Evolutionary conservation across 2,888 invertebrate species (phyloP).

Genomic region (Harpagoxenus sublaevis): DNA sequence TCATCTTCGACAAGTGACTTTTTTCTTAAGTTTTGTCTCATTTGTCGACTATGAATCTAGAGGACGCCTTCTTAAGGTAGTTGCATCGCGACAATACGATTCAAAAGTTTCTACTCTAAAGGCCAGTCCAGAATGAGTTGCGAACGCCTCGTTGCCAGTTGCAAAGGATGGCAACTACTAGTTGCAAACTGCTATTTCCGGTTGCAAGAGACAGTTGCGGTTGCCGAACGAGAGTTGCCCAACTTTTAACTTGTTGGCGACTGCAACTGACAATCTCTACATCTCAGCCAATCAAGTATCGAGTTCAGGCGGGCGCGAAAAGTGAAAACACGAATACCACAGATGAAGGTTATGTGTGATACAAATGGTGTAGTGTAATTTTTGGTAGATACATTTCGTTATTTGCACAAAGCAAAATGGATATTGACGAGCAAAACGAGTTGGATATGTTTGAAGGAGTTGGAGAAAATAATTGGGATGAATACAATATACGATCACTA

Average conservation of each 20-base stretch:
- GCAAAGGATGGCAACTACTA: background rate
- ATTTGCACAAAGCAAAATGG: background rate
- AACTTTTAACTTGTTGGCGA: slow-evolving; percentile 2
- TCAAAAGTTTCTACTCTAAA: too few species aligned
- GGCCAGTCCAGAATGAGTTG: background rate
- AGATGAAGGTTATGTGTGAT: background rate
- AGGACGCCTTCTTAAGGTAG: too few species aligned
- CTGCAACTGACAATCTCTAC: slow-evolving; percentile 78
- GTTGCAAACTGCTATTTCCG: background rate
- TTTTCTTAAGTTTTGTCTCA: too few species aligned
- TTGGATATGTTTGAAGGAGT: background rate
- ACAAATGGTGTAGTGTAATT: background rate
- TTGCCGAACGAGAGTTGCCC: too few species aligned
- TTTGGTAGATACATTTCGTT: background rate
- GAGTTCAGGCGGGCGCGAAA: background rate
- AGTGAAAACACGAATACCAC: background rate
- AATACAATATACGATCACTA: background rate
- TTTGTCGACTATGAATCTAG: too few species aligned
- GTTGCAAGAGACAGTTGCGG: background rate
- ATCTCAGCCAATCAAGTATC: slow-evolving; percentile 87
- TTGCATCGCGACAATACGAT: too few species aligned
- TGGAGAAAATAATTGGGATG: background rate
- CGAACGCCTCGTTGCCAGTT: background rate
- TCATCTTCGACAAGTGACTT: too few species aligned
- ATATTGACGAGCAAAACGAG: background rate